Percentiles rank a stretch among this genome's conserved stretches.
Evolutionary conservation across 2,797 vertebrate species (phyloP).

Genomic region (Thaleichthys pacificus): DNA sequence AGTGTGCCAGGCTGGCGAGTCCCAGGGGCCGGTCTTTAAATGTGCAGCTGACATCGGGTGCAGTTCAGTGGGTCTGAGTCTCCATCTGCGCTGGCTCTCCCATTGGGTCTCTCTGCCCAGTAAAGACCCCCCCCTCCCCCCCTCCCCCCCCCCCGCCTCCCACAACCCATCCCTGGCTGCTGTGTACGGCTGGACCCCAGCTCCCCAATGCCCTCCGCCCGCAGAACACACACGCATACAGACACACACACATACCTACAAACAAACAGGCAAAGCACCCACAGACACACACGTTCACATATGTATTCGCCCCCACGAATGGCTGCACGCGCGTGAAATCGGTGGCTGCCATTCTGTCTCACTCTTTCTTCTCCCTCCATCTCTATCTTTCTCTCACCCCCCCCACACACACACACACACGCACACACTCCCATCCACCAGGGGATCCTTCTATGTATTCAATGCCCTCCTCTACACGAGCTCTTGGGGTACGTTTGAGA

Average conservation of each 20-base stretch:
- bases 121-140: slow-evolving; percentile 16
- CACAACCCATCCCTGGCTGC: not conserved
- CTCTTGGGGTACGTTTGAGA: too few species aligned
- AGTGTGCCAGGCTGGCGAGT: slow-evolving; percentile 58
- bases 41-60: slow-evolving; percentile 66
- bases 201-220: not conserved
- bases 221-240: not conserved
- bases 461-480: too few species aligned
- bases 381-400: not conserved
- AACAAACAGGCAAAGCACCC: too few species aligned
- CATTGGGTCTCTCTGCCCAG: slow-evolving; percentile 26
- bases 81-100: slow-evolving; percentile 33
- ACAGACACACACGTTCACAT: not conserved
- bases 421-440: not conserved
- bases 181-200: too few species aligned
- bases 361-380: too few species aligned
- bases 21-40: slow-evolving; percentile 63
- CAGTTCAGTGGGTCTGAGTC: slow-evolving; percentile 55
- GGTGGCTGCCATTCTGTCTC: too few species aligned
- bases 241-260: not conserved
- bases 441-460: slow-evolving; percentile 6
- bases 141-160: not conserved
- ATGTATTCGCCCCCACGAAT: not conserved
- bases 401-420: not conserved
- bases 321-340: not conserved